Evolutionary conservation across 1,140 invertebrate genomes (phyloP).

Genomic region (Atopsyche davidsoni): DNA sequence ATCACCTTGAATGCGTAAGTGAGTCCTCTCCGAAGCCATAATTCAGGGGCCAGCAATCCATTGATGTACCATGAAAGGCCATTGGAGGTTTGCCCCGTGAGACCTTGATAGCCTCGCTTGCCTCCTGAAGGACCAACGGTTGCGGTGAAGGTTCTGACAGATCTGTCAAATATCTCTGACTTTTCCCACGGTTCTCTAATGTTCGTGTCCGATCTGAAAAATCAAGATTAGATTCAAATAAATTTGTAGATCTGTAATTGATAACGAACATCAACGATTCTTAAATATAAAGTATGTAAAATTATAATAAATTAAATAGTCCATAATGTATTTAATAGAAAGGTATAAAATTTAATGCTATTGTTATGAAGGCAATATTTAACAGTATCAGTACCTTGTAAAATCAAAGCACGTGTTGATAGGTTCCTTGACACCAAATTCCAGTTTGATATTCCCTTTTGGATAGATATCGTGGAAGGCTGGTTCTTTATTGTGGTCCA

Average conservation of each 20-base stretch:
- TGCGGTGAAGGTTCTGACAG: conserved; percentile 68
- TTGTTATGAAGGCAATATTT: too few relatives aligned
- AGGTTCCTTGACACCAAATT: conserved; percentile 59
- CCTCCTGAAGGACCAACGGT: conserved; percentile 77
- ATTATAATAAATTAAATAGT: too few relatives aligned
- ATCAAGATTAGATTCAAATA: neutral
- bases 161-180: conserved; percentile 68
- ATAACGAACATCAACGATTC: too few relatives aligned
- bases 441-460: conserved; percentile 59
- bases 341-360: too few relatives aligned
- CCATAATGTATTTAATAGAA: too few relatives aligned
- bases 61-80: conserved; percentile 55
- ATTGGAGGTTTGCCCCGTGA: conserved; percentile 54
- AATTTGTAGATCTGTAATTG: too few relatives aligned
- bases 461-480: conserved; percentile 79
- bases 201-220: conserved; percentile 31
- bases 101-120: conserved; percentile 66
- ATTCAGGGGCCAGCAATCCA: conserved; percentile 76
- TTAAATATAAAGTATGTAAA: too few relatives aligned
- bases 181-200: conserved; percentile 65
- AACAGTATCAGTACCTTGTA: too few relatives aligned
- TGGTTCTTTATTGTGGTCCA: conserved; percentile 74
- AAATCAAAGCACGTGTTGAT: conserved; percentile 66
- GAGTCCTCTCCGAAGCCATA: conserved; percentile 79
- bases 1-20: conserved; percentile 76